A percentile compares a stretch with the other conserved stretches of the same genome.
Evolutionary conservation across 2,797 vertebrate genomes (phyloP).

Genomic region (Cuniculus paca): DNA sequence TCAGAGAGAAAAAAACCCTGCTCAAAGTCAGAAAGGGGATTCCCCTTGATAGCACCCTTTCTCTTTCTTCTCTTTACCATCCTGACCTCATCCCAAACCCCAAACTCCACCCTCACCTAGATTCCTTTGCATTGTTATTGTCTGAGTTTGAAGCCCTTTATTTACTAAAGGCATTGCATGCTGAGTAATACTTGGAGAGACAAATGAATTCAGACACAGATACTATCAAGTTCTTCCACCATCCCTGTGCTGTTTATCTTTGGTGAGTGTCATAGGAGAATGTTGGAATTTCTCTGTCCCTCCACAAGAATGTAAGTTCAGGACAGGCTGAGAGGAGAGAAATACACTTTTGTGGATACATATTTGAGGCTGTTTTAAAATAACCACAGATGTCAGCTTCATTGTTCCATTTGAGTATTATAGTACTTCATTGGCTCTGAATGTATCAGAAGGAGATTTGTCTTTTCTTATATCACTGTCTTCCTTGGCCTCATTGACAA

Average conservation of each 20-base stretch:
- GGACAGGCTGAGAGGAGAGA: background rate
- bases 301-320: background rate
- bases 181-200: constrained; percentile 77
- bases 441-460: background rate
- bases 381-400: background rate
- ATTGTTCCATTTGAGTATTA: background rate
- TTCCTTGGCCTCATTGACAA: background rate
- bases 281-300: constrained; percentile 72
- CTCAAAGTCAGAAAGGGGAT: constrained; percentile 38
- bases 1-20: background rate
- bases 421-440: background rate
- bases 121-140: constrained; percentile 33
- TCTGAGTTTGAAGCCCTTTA: background rate
- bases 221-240: background rate
- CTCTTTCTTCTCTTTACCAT: background rate
- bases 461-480: background rate
- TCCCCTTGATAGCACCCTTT: background rate
- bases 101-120: background rate
- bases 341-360: background rate
- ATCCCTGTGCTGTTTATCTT: background rate
- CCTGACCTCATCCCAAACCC: constrained; percentile 52
- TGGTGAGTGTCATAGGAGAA: background rate
- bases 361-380: background rate
- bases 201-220: constrained; percentile 50
- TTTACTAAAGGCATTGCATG: constrained; percentile 20